Evolutionary conservation across 2,888 invertebrate genomes (phyloP).

Genomic region (Mythimna impura): DNA sequence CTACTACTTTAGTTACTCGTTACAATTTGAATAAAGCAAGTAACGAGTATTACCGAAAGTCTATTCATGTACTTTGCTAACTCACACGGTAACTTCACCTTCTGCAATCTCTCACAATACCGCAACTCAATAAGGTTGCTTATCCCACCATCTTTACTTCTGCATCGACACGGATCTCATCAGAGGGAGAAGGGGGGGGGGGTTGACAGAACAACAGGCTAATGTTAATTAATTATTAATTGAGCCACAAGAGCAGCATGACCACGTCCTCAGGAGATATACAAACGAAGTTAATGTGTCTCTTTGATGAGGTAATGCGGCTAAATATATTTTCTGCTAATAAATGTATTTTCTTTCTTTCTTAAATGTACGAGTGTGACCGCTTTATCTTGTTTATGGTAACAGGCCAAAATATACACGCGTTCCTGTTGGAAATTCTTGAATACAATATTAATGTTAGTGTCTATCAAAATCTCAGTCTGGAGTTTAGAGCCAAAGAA

Average conservation of each 20-base stretch:
- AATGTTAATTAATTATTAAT: constrained; percentile 31
- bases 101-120: neutral
- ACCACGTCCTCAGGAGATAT: constrained; percentile 11
- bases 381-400: neutral
- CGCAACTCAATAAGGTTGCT: constrained; percentile 1
- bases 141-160: constrained; percentile 3
- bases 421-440: neutral
- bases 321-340: constrained; percentile 1
- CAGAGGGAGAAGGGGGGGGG: neutral
- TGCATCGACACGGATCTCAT: constrained; percentile 34
- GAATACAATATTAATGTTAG: constrained; percentile 21
- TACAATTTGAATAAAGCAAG: neutral
- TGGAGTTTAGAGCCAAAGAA: neutral
- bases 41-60: neutral
- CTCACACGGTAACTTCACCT: neutral
- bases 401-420: constrained; percentile 8
- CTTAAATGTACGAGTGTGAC: constrained; percentile 20
- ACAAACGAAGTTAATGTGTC: constrained; percentile 21
- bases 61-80: neutral
- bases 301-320: constrained; percentile 23
- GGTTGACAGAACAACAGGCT: constrained; percentile 16
- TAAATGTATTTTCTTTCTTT: constrained; percentile 1
- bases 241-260: constrained; percentile 9
- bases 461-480: constrained; percentile 16
- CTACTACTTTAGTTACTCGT: no score